A percentile compares a stretch with the other conserved stretches of the same genome.
Conservation (phyloP, 2,797 vertebrate genomes). For the Falco biarmicus region DNA sequence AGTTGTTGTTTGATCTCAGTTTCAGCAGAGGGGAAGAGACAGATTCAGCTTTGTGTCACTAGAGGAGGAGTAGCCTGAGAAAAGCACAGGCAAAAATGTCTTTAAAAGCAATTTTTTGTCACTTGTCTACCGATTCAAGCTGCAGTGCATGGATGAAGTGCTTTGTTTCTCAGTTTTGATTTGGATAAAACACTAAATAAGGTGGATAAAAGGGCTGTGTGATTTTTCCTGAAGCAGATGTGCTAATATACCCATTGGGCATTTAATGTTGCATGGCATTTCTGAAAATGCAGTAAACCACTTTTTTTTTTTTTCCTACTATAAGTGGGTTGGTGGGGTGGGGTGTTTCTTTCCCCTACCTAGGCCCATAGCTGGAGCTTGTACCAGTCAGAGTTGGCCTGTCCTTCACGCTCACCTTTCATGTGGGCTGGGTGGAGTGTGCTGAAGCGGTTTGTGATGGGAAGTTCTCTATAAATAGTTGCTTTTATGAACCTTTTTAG, state of each 20-base stretch:
- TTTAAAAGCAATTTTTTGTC: neutral
- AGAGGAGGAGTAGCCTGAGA: neutral
- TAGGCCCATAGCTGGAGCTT: neutral
- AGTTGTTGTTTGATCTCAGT: constrained; percentile 34
- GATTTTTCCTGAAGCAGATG: neutral
- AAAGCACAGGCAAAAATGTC: neutral
- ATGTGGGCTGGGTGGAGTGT: neutral
- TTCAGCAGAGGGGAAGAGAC: neutral
- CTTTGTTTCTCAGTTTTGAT: constrained; percentile 5
- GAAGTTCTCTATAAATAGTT: neutral
- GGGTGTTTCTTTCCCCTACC: neutral
- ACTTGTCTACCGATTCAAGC: neutral
- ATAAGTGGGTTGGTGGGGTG: neutral
- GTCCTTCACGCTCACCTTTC: neutral
- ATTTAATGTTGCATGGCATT: neutral
- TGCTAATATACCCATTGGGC: neutral
- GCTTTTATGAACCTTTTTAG: constrained; percentile 1
- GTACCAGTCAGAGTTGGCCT: neutral
- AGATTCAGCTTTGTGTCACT: neutral
- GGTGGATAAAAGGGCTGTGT: neutral
- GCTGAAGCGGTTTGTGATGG: neutral
- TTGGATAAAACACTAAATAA: neutral
- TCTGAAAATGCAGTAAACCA: neutral
- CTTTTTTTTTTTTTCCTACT: neutral
- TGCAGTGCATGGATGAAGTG: neutral